phyloP scores from a whole-genome alignment of 2,888 invertebrate species.

The Chouioia cunea region DNA sequence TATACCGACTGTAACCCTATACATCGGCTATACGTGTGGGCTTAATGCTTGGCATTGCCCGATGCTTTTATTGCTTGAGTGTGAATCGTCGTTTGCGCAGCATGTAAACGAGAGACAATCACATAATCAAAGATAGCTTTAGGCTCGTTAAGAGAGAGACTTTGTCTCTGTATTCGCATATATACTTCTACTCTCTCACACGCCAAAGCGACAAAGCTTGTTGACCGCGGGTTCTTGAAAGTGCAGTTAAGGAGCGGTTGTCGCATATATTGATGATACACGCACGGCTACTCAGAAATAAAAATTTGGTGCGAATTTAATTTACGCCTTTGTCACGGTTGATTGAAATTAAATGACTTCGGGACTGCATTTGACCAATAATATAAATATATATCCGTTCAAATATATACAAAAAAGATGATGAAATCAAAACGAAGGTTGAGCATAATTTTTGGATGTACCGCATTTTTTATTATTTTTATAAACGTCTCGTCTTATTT shows the following conservation, averaged over 20 bases:
- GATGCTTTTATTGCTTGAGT: conserved; percentile 27
- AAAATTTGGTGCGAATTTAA: not conserved
- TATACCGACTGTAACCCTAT: conserved; percentile 28
- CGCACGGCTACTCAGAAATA: conserved; percentile 20
- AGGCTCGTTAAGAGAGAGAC: conserved; percentile 29
- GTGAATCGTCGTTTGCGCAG: conserved; percentile 17
- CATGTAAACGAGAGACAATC: not conserved
- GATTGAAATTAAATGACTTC: no score
- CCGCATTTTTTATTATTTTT: no score
- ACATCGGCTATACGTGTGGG: conserved; percentile 14
- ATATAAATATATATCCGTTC: no score
- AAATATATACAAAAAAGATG: no score
- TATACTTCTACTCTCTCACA: not conserved
- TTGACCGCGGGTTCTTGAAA: conserved; percentile 38
- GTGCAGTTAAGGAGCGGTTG: conserved; percentile 25
- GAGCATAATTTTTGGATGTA: no score
- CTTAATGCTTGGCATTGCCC: conserved; percentile 17
- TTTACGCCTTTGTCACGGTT: no score
- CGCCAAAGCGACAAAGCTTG: conserved; percentile 12
- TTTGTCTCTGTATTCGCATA: not conserved
- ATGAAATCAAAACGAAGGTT: no score
- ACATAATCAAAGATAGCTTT: conserved; percentile 31
- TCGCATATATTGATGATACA: conserved; percentile 20
- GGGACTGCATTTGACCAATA: no score
- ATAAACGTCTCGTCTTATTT: no score